phyloP scores from a whole-genome alignment of 2,797 vertebrate species.

The Pogonophryne albipinna region DNA sequence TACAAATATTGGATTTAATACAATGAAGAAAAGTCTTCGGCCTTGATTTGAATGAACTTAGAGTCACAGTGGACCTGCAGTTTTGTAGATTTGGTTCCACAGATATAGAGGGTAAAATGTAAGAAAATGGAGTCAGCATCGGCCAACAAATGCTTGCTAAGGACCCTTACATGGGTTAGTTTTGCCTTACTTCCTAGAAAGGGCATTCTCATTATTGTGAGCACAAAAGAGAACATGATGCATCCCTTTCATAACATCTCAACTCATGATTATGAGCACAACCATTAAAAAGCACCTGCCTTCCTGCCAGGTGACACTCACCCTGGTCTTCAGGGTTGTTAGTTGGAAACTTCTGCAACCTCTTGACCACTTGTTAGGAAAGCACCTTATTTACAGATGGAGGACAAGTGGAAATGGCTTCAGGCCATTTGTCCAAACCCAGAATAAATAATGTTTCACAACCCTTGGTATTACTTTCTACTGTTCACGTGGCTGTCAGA shows the following conservation, averaged over 20 bases:
- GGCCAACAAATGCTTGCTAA: not conserved
- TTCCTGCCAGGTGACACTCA: slow-evolving; percentile 24
- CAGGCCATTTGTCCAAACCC: slow-evolving; percentile 41
- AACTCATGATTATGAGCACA: slow-evolving; percentile 7
- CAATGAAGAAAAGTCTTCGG: no score
- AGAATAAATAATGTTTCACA: slow-evolving; percentile 73
- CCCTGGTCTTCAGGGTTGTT: slow-evolving; percentile 47
- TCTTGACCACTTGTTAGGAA: slow-evolving; percentile 51
- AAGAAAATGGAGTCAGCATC: not conserved
- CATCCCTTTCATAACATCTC: slow-evolving; percentile 28
- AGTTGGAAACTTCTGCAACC: slow-evolving; percentile 58
- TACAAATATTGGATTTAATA: no score
- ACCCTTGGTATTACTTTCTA: slow-evolving; percentile 51
- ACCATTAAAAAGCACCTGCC: slow-evolving; percentile 36
- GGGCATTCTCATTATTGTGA: slow-evolving; percentile 5
- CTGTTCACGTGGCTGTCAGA: slow-evolving; percentile 44
- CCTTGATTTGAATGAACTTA: no score
- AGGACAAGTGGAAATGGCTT: slow-evolving; percentile 45
- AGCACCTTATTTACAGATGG: slow-evolving; percentile 62
- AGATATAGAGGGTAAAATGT: not conserved
- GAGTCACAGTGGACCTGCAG: no score
- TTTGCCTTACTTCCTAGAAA: slow-evolving; percentile 47
- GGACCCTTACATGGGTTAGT: slow-evolving; percentile 9
- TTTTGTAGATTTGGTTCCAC: no score
- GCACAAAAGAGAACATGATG: slow-evolving; percentile 26